Evolutionary conservation across 1,140 invertebrate species (phyloP), one percentile per base, ranked within the genome.

Genomic region (Aplysia californica): DNA sequence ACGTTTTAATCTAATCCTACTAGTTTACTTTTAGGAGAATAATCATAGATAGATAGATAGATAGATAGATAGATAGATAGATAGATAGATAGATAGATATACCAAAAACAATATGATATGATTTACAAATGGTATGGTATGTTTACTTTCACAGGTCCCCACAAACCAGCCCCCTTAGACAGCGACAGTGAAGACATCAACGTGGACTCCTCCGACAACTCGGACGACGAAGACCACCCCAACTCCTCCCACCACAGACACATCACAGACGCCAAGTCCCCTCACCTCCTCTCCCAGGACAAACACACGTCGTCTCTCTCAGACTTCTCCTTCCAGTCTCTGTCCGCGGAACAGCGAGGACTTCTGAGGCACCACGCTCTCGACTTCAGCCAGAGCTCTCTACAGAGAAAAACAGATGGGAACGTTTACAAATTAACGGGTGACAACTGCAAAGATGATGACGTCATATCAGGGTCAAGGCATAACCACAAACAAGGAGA

Each of bases 121-220:
- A n/a, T n/a, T n/a, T n/a, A n/a, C n/a, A n/a, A n/a, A n/a, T n/a
- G n/a, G n/a, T n/a, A n/a, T n/a, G n/a, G n/a, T n/a, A n/a, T 15
- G n/a, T 50, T n/a, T 50, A n/a, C 39, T 35, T 65, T 29, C 56
- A 2, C 61, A 65, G 61, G 33, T 2, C 23, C 61, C 3, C 33
- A 65, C 20, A 65, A 36, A 36, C 4, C 20, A 36, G n/a, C 18
- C 1, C 2, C 26, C 18, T n/a, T 31, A 2, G 50, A 70, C 26
- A 70, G 68, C 23, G 71, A 73, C 18, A 73, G 29, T 2, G 78
- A 79, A 36, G 78, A 77, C 50, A 67, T 76, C n/a, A 76, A 77
- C 41, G 71, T 77, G 21, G 77, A 82, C 59, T 36, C 75, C n/a
- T 82, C 81, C 0, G 81, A 82, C 26, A 71, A 72, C 36, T 80